Base-by-base conservation (phyloP, 2,113 vertebrate species). In the Saguinus imperator region DNA sequence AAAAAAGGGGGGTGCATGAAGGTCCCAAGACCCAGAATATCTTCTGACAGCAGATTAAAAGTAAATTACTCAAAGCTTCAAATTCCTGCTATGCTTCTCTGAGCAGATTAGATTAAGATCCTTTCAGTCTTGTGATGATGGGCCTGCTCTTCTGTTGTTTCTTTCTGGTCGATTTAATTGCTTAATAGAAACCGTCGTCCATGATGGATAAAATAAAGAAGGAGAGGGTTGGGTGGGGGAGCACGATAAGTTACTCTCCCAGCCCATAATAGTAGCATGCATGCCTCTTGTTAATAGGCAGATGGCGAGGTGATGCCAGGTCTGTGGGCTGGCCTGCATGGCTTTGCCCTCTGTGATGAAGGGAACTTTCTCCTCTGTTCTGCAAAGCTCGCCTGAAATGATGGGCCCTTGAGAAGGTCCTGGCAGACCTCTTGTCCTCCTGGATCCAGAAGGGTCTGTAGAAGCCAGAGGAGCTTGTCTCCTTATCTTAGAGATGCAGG, bases 181-280 rank as follows among this genome's bases (percentile, higher is more conserved):
- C 90, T 89, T 96, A 84, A 64, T 66, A 91, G 90, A 94, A 90
- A 58, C 45, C 0, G 0, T 21, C 70, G 48, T 18, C 83, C 9
- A 0, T 45, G 76, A 20, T 0, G 0, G 76, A 77, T 57, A 80
- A 79, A 23, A 64, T 6, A 6, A 12, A n/a, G 80, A 13, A 29
- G 58, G 32, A 11, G 0, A 45, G 35, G 40, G 4, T 0, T 1
- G 40, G 21, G 3, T 4, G 32, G 50, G 45, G 16, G 35, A 1
- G 12, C 20, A 12, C 8, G 13, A 43, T 10, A 9, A 35, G 45
- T 64, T 57, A 8, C 29, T 50, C 16, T 13, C 37, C 58, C 18
- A 8, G 55, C 0, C 0, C 8, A 0, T 17, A 13, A 43, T 14
- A 13, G 11, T 1, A 0, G n/a, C 40, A 32, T 1, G 3, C 1